Base-by-base conservation (phyloP, 1,140 invertebrate species). In the Piezodorus guildinii region DNA sequence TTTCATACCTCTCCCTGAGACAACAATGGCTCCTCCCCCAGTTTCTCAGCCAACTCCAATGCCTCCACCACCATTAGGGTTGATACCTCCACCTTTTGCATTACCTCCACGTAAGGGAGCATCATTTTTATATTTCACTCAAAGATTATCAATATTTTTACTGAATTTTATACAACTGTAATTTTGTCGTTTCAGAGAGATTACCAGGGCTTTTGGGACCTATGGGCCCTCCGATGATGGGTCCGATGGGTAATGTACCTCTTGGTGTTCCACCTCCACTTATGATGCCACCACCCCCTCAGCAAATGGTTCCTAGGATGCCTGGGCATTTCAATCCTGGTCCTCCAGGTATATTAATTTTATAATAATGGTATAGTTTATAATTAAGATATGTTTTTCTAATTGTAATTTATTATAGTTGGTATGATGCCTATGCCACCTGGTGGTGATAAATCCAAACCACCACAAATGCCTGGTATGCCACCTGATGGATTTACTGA, bases 231-330 rank as follows among this genome's bases (percentile, higher is more conserved):
- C 79, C 80, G 12, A 49, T 49, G 46, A 21, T 17, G 9, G 77
- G 77, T n/a, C 72, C 80, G 66, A 79, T 81, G 77, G 78, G 78
- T 1, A 80, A 79, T 68, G 75, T 80, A 23, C 80, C 80, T 16
- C 77, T 85, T 56, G 81, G 81, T 21, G 82, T 83, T 12, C 83
- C 83, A n/a, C 83, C 82, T 6, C 82, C 81, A 21, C 79, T 78
- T 63, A 80, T 84, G 76, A 77, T 82, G 62, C 73, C 80, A 66
- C 71, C 78, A 25, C 62, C 46, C 2, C 46, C 54, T 1, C 54
- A 58, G 14, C 54, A 58, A 27, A 58, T 58, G 54, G 54, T 58
- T 34, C 17, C 54, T n/a, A 21, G 54, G 6, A 58, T 58, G 54
- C 54, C 54, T 27, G 54, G n/a, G 5, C 46, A 17, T 19, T 49